phyloP scores from a whole-genome alignment of 2,797 vertebrate genomes.

The Periparus ater region DNA sequence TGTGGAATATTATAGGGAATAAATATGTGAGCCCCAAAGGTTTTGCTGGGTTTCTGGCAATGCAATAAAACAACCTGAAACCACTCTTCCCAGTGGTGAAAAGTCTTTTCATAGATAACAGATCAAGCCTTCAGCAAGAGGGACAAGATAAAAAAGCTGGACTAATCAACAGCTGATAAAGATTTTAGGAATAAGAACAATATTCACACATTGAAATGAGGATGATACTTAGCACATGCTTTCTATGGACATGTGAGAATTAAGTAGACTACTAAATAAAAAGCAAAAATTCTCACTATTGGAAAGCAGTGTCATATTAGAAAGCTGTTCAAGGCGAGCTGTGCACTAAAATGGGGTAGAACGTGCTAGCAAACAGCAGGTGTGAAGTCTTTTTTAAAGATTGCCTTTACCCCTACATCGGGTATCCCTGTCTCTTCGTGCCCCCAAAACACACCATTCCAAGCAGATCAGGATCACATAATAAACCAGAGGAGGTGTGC shows the following conservation, averaged over 20 bases:
- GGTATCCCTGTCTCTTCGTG: background rate
- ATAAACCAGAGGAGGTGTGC: background rate
- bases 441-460: background rate
- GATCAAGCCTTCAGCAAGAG: background rate
- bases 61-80: background rate
- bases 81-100: background rate
- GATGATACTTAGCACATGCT: background rate
- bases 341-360: background rate
- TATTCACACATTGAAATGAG: accelerated
- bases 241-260: background rate
- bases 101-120: background rate
- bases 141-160: background rate
- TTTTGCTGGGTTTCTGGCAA: background rate
- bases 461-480: background rate
- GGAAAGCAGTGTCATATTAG: background rate
- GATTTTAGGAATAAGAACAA: background rate
- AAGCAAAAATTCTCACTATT: background rate
- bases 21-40: background rate
- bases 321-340: background rate
- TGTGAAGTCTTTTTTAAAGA: background rate
- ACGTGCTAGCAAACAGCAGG: accelerated
- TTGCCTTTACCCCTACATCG: background rate
- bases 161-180: background rate
- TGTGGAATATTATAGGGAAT: background rate
- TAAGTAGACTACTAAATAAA: background rate